Conservation (phyloP, 2,888 invertebrate species). For the Cotesia congregata region DNA sequence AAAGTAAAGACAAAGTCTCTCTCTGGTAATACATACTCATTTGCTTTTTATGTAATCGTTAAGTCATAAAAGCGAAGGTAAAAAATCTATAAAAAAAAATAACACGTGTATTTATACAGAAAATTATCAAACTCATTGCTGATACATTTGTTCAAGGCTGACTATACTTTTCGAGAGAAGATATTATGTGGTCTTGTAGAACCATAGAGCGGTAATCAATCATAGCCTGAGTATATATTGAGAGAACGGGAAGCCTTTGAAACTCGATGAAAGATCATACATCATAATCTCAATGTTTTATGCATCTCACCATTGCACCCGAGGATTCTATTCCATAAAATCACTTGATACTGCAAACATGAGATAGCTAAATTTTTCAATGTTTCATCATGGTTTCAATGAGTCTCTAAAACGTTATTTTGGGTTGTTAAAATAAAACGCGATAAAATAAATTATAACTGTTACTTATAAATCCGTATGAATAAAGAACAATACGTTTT, state of each 20-base stretch:
- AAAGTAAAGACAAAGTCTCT: no score
- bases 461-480: no score
- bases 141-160: constrained; percentile 4
- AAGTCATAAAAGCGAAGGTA: not conserved
- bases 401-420: not conserved
- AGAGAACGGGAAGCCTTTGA: not conserved
- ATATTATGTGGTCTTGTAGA: not conserved
- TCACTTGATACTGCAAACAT: constrained; percentile 17
- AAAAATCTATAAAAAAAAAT: not conserved
- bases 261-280: constrained; percentile 20
- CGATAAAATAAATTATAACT: not conserved
- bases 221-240: constrained; percentile 1
- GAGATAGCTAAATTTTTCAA: constrained; percentile 7
- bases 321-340: constrained; percentile 10
- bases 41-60: no score
- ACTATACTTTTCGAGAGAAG: not conserved
- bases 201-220: not conserved
- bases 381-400: not conserved
- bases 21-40: no score
- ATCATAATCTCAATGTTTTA: constrained; percentile 25
- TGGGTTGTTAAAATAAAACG: constrained; percentile 2
- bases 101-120: not conserved
- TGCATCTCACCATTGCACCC: constrained; percentile 7
- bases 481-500: no score
- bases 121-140: constrained; percentile 8